phyloP scores from a whole-genome alignment of 2,797 vertebrate species.

The Notolepis coatsorum region DNA sequence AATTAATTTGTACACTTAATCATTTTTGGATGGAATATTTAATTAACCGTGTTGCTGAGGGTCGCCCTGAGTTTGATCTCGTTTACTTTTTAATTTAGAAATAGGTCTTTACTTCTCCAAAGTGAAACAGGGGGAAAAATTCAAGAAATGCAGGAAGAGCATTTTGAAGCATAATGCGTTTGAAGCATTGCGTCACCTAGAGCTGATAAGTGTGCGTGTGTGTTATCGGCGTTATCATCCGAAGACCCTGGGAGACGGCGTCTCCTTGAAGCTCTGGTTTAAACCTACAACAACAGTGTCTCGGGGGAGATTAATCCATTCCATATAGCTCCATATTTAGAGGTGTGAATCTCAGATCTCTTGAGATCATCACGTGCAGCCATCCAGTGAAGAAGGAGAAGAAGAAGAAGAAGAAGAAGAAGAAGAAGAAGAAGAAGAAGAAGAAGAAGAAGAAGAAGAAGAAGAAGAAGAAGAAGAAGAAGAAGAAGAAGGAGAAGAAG shows the following conservation, averaged over 20 bases:
- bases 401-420: too few species aligned
- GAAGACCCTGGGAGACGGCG: neutral
- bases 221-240: neutral
- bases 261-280: neutral
- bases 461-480: too few species aligned
- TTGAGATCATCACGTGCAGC: conserved; percentile 27
- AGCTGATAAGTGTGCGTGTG: neutral
- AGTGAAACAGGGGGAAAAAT: neutral
- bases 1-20: conserved; percentile 70
- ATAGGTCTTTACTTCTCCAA: conserved; percentile 8
- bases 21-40: conserved; percentile 67
- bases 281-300: neutral
- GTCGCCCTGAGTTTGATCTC: conserved; percentile 41
- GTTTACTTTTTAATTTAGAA: conserved; percentile 41
- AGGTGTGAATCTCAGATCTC: conserved; percentile 30
- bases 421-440: too few species aligned
- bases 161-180: neutral
- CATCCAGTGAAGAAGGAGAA: conserved; percentile 38
- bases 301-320: neutral
- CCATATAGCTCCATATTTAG: conserved; percentile 38
- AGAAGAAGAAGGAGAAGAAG: too few species aligned
- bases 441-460: too few species aligned
- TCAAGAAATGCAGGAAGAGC: neutral
- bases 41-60: conserved; percentile 51
- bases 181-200: neutral